A percentile compares a stretch with the other conserved stretches of the same genome.
Evolutionary conservation across 1,140 invertebrate genomes (phyloP).

Genomic region (Atta cephalotes): DNA sequence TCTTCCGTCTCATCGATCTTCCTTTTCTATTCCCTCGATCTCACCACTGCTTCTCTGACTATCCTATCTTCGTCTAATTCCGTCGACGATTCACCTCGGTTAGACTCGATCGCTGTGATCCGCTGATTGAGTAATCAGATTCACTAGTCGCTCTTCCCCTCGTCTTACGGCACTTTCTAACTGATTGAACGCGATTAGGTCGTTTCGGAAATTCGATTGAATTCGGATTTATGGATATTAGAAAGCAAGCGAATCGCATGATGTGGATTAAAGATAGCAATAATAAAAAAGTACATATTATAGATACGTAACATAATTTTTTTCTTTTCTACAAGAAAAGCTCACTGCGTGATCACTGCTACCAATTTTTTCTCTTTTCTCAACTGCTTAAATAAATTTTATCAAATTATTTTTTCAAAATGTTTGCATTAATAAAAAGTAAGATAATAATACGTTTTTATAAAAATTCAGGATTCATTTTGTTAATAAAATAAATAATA

Average conservation of each 20-base stretch:
- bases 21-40: conserved; percentile 29
- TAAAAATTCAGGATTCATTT: neutral
- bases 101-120: conserved; percentile 22
- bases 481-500: neutral
- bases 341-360: neutral
- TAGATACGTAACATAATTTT: neutral
- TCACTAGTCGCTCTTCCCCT: conserved; percentile 50
- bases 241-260: conserved; percentile 60
- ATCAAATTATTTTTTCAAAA: neutral
- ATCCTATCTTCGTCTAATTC: neutral
- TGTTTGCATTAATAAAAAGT: neutral
- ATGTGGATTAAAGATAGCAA: conserved; percentile 32
- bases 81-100: conserved; percentile 54
- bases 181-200: conserved; percentile 74
- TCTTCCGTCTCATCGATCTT: conserved; percentile 59
- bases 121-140: conserved; percentile 74
- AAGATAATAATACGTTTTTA: neutral
- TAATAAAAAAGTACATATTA: conserved; percentile 9
- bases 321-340: neutral
- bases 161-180: conserved; percentile 61
- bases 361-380: neutral
- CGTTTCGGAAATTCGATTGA: conserved; percentile 69
- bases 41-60: neutral
- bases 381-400: neutral
- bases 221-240: conserved; percentile 73